phyloP scores from a whole-genome alignment of 1,140 invertebrate genomes.

The Cherax quadricarinatus region DNA sequence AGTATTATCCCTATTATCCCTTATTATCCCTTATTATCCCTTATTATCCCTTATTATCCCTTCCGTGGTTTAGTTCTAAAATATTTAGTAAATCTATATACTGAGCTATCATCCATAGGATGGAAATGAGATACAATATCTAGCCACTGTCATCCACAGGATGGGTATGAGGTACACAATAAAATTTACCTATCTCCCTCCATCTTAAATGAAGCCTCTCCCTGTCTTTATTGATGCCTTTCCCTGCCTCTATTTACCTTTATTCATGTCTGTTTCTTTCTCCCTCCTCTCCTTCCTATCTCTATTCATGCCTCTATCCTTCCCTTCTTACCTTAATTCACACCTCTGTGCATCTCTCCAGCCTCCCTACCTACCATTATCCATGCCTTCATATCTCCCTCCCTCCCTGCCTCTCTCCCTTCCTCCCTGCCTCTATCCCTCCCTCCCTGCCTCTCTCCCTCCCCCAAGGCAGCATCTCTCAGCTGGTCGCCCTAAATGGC shows the following conservation, averaged over 20 bases:
- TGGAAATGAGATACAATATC: too few species aligned
- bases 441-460: not conserved
- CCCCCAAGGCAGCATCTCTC: not conserved
- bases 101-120: too few species aligned
- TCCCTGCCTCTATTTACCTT: not conserved
- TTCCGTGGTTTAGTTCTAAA: too few species aligned
- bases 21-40: too few species aligned
- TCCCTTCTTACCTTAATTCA: not conserved
- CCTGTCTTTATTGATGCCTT: not conserved
- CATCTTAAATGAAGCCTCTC: not conserved
- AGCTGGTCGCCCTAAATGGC: conserved; percentile 40
- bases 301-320: not conserved
- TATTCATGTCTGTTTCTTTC: not conserved
- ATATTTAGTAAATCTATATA: too few species aligned
- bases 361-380: not conserved
- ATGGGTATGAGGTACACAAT: not conserved
- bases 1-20: too few species aligned
- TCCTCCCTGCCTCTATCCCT: not conserved
- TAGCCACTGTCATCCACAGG: too few species aligned
- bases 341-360: not conserved
- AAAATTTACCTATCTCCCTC: not conserved
- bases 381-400: not conserved
- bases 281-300: too few species aligned
- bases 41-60: too few species aligned
- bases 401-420: not conserved